Conservation (phyloP, 2,888 invertebrate species). For the Schrankia costaestrigalis region DNA sequence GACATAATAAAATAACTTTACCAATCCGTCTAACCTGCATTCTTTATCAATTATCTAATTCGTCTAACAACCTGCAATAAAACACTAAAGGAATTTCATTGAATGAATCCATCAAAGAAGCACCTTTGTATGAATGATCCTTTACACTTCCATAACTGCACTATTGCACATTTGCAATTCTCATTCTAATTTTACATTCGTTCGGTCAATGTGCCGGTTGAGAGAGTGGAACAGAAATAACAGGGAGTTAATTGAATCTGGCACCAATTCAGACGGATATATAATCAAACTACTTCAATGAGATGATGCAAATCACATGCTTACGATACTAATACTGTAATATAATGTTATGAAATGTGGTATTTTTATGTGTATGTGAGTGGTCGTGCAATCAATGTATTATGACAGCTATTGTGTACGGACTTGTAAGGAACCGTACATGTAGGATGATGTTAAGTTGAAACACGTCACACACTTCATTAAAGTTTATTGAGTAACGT, state of each 20-base stretch:
- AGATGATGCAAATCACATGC: slow-evolving; percentile 35
- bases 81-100: too few species aligned
- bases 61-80: too few species aligned
- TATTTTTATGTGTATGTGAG: background rate
- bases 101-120: too few species aligned
- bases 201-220: slow-evolving; percentile 64
- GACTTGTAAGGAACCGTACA: too few species aligned
- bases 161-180: slow-evolving; percentile 52
- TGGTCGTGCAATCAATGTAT: background rate
- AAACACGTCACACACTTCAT: too few species aligned
- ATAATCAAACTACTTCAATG: slow-evolving; percentile 52
- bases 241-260: slow-evolving; percentile 62
- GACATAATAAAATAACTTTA: too few species aligned
- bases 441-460: too few species aligned
- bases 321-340: slow-evolving; percentile 24
- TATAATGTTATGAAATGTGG: slow-evolving; percentile 13
- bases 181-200: slow-evolving; percentile 62
- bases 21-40: too few species aligned
- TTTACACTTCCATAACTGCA: slow-evolving; percentile 61
- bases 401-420: background rate
- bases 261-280: slow-evolving; percentile 52
- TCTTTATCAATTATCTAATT: too few species aligned
- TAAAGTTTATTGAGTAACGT: too few species aligned
- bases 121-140: too few species aligned
- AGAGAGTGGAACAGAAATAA: slow-evolving; percentile 56